phyloP scores from a whole-genome alignment of 2,888 invertebrate genomes.

The Bruchidius siliquastri region DNA sequence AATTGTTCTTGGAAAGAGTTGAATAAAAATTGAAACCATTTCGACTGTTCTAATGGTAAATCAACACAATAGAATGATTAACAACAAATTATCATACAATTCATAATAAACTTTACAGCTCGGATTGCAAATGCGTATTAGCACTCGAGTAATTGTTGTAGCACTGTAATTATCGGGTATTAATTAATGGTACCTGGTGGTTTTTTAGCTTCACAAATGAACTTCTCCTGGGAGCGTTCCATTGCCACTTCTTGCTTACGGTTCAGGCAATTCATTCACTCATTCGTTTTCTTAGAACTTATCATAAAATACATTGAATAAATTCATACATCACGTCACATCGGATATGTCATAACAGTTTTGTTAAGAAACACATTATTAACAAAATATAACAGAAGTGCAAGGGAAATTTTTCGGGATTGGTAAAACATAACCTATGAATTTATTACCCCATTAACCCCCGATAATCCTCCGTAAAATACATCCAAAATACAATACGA shows the following conservation, averaged over 20 bases:
- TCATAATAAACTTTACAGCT: background rate
- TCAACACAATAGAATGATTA: background rate
- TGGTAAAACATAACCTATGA: too few relatives aligned
- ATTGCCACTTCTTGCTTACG: background rate
- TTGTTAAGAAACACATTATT: too few relatives aligned
- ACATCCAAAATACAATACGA: too few relatives aligned
- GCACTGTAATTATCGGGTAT: background rate
- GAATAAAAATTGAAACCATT: background rate
- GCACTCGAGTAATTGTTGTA: background rate
- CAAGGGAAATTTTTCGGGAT: too few relatives aligned
- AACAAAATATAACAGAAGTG: too few relatives aligned
- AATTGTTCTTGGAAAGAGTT: background rate
- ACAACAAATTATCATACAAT: background rate
- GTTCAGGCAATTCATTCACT: background rate
- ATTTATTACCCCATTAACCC: too few relatives aligned
- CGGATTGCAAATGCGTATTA: background rate
- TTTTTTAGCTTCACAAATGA: background rate
- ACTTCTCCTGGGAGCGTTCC: background rate
- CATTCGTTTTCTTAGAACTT: too few relatives aligned
- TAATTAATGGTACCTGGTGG: background rate
- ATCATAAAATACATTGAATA: too few relatives aligned
- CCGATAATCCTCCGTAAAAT: too few relatives aligned
- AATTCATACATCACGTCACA: too few relatives aligned
- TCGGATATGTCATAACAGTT: too few relatives aligned
- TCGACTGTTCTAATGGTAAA: background rate